These are phyloP conservation scores for Ommatoiulus sabulosus DNA, from an alignment of 2,888 invertebrate genomes.

Conservation along the genomic window DNA sequence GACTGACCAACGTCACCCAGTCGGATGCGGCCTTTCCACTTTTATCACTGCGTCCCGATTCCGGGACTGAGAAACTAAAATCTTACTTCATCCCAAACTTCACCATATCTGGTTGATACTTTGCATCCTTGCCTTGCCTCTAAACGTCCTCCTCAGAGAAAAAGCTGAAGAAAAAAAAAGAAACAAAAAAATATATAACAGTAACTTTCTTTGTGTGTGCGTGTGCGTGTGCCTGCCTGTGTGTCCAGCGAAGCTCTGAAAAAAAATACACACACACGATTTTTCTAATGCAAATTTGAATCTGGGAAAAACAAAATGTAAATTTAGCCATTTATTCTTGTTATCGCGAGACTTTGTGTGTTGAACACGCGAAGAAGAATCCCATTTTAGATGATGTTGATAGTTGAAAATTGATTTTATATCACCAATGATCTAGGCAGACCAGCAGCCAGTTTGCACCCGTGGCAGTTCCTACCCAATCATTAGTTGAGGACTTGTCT, in stretches of 20 bases:
- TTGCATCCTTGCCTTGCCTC: conserved; percentile 22
- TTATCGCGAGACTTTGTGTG: conserved; percentile 20
- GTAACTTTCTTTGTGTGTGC: conserved; percentile 15
- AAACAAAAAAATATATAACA: conserved; percentile 18
- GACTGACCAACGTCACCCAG: background rate
- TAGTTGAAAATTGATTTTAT: background rate
- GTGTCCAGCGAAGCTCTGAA: background rate
- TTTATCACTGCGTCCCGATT: conserved; percentile 12
- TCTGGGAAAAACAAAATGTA: background rate
- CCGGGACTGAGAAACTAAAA: background rate
- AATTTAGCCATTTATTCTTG: conserved; percentile 21
- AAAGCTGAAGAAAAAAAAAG: background rate
- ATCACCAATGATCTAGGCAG: background rate
- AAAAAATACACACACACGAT: conserved; percentile 13
- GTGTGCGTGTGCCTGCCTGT: conserved; percentile 34
- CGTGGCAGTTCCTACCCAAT: background rate
- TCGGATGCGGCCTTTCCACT: conserved; percentile 7
- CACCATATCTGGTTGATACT: conserved; percentile 28
- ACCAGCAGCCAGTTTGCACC: background rate
- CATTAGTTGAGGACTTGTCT: background rate
- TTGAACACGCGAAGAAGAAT: background rate
- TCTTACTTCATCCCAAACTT: background rate
- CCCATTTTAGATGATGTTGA: conserved; percentile 1
- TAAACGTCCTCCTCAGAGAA: background rate
- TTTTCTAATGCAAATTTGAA: conserved; percentile 11